Base-by-base conservation (phyloP, 2,888 invertebrate genomes). In the Andricus curvator region DNA sequence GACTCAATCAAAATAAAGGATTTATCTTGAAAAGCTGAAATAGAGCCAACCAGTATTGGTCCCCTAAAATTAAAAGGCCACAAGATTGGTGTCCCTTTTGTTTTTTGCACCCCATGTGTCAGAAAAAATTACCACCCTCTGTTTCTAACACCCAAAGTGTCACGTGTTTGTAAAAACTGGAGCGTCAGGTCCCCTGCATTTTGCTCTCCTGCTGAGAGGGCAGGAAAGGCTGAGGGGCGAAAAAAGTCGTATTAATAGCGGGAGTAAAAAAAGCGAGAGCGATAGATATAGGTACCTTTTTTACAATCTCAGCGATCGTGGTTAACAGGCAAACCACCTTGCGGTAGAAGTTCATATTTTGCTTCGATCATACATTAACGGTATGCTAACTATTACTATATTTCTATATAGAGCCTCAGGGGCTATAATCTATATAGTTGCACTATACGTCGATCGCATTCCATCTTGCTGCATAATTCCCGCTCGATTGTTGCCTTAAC, bases 311-410 rank as follows among this genome's bases (percentile, higher is more conserved):
- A 15, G 25, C 13, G 62, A 62, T 25, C 13, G 11, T 25, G 25
- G 25, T 25, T 25, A 56, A 25, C 25, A 0, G 22, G 62, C 22
- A 15, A 62, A 22, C 22, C 60, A 60, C 22, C 29, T 56, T 74
- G 74, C 56, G 56, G 51, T 51, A 74, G 74, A 48, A 66, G 78
- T 29, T 48, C 29, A 67, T 67, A 62, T 78, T 80, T 78, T 68
- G 22, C 22, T 44, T 41, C 62, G 29, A 64, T 44, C 29, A 11
- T 44, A 78, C 68, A 67, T 4, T n/a, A 62, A 62, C 25, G 6
- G 62, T 4, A 25, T 25, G 11, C n/a, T 74, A 51, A 51, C 33
- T 56, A 74, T 74, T 74, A 51, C 29, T 56, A 51, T 74, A 74
- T 74, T 56, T 56, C 1, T 68, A 51, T 44, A 17, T 70, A 68